phyloP scores from a whole-genome alignment of 2,888 invertebrate species.

The Drosophila parthenogenetica region DNA sequence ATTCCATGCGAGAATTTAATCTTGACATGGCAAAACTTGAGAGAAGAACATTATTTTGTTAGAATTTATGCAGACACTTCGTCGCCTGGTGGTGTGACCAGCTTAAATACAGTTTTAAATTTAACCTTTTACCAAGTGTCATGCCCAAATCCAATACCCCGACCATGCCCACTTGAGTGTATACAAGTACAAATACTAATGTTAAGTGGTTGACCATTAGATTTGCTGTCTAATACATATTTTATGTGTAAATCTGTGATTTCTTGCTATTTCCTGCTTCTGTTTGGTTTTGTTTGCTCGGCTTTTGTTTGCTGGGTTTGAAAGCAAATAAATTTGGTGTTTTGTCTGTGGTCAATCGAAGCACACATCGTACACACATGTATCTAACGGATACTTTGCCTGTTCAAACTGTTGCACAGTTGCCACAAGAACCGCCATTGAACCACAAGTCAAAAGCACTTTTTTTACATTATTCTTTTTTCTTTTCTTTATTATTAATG shows the following conservation, averaged over 20 bases:
- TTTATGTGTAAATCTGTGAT: constrained; percentile 69
- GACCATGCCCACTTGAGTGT: neutral
- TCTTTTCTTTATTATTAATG: constrained; percentile 47
- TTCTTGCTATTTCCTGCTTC: constrained; percentile 34
- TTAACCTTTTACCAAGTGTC: neutral
- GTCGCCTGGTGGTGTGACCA: constrained; percentile 24
- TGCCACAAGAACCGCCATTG: constrained; percentile 9
- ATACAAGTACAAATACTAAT: constrained; percentile 21
- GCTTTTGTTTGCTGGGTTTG: constrained; percentile 8
- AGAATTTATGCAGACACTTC: constrained; percentile 59
- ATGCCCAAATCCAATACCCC: neutral
- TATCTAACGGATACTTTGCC: constrained; percentile 14
- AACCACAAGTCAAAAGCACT: constrained; percentile 52
- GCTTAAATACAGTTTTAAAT: constrained; percentile 52
- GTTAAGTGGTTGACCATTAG: constrained; percentile 54
- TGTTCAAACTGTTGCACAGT: constrained; percentile 66
- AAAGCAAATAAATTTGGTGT: constrained; percentile 66
- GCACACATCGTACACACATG: constrained; percentile 46
- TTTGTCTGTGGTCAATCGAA: constrained; percentile 55
- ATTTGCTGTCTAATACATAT: constrained; percentile 63
- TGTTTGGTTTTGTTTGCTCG: constrained; percentile 30
- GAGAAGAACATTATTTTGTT: constrained; percentile 75
- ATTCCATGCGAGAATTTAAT: constrained; percentile 80
- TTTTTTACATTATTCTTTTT: neutral
- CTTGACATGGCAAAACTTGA: constrained; percentile 59